These are phyloP conservation scores for Zaprionus nigranus DNA, from an alignment of 1,140 invertebrate genomes.

Conservation along the genomic window DNA sequence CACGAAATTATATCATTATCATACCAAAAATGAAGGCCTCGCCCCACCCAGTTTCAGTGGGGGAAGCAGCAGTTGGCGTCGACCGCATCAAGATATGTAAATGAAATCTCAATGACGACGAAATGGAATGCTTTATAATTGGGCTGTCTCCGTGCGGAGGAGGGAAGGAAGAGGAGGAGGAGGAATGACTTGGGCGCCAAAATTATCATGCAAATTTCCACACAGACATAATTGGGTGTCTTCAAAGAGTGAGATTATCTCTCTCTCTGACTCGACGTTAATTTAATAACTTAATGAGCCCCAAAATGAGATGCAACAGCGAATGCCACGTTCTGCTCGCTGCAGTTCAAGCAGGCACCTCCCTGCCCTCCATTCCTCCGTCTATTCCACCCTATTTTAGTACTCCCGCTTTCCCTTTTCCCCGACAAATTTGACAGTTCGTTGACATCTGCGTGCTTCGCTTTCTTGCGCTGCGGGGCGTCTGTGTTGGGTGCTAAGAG, in stretches of 20 bases:
- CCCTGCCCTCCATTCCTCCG: not conserved
- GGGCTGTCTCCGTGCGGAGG: slow-evolving; percentile 23
- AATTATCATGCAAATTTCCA: slow-evolving; percentile 59
- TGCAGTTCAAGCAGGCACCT: not conserved
- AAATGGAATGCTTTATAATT: slow-evolving; percentile 60
- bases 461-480: slow-evolving; percentile 12
- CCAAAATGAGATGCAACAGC: slow-evolving; percentile 45
- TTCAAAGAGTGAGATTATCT: slow-evolving; percentile 16
- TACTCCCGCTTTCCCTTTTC: slow-evolving; percentile 4
- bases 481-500: not conserved
- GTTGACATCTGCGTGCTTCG: slow-evolving; percentile 63
- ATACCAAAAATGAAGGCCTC: slow-evolving; percentile 1
- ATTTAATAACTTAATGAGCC: slow-evolving; percentile 69
- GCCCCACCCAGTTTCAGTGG: not conserved
- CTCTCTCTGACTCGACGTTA: slow-evolving; percentile 35
- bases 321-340: slow-evolving; percentile 23
- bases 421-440: slow-evolving; percentile 75
- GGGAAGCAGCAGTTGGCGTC: not conserved
- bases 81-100: slow-evolving; percentile 38
- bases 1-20: slow-evolving; percentile 2
- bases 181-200: slow-evolving; percentile 32
- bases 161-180: slow-evolving; percentile 22
- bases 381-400: not conserved
- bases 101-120: slow-evolving; percentile 49
- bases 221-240: slow-evolving; percentile 27